Base-by-base conservation (phyloP, 2,797 vertebrate species). In the Poecilia velifera region DNA sequence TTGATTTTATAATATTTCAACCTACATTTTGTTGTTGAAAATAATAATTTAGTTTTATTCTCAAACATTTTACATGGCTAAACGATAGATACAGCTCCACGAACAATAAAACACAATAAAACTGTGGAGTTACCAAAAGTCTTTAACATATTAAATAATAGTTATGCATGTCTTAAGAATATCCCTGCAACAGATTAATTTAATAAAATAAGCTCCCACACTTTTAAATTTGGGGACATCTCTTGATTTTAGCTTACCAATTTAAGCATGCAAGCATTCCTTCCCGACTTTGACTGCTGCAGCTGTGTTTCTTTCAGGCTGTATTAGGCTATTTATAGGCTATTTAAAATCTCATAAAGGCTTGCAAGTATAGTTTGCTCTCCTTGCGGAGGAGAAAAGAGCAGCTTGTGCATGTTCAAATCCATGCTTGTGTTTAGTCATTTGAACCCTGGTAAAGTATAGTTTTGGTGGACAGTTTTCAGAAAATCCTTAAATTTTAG, bases 271-370 rank as follows among this genome's bases (percentile, higher is more conserved):
- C 13, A 4, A 34, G 43, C n/a, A 18, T 41, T 41, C 45, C 34
- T 36, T 72, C n/a, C 41, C 0, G 20, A 8, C 41, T 59, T 74
- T 74, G 8, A 20, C 16, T 68, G 28, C 20, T 45, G 46, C 36
- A 28, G 46, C 22, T 73, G 45, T 39, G 46, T 28, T 57, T 53
- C 68, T 57, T 77, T 77, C 68, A 77, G 68, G 43, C 66, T 34
- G n/a, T 46, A 41, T 53, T 53, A 70, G 4, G 13, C n/a, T 43
- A 70, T 47, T 72, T 57, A 75, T 41, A 74, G 73, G 36, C 34
- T n/a, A 43, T 57, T 75, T 59, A 8, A 75, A 72, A 6, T 72
- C 39, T 72, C 28, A 77, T 34, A 25, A 72, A 72, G n/a, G 13
- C 68, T 72, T 46, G 43, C 43, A 28, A 46, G 41, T 28, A 16